Evolutionary conservation across 2,888 invertebrate species (phyloP).

Genomic region (Pristionchus fissidentatus): DNA sequence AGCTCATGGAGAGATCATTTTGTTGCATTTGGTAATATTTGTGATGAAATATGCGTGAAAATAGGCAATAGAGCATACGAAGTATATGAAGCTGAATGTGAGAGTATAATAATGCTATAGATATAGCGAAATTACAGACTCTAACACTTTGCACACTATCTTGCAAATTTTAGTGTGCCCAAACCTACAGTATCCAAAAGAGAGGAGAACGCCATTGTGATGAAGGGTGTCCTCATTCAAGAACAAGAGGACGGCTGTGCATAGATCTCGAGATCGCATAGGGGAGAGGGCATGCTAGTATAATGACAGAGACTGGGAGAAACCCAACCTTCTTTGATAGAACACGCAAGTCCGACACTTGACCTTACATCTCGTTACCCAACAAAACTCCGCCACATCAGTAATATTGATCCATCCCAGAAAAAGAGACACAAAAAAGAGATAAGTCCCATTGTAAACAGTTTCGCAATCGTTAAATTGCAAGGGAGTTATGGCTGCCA

Average conservation of each 20-base stretch:
- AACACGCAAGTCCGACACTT: background rate
- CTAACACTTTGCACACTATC: background rate
- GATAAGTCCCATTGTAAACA: background rate
- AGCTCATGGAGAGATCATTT: no score
- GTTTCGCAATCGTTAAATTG: slow-evolving; percentile 9
- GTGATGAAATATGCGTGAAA: no score
- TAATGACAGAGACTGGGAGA: background rate
- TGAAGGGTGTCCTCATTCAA: background rate
- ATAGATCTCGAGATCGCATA: slow-evolving; percentile 17
- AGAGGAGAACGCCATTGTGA: background rate
- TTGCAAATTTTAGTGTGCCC: background rate
- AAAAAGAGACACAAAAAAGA: background rate
- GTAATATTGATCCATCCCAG: no score
- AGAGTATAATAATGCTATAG: background rate
- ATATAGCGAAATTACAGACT: no score
- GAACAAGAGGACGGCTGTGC: slow-evolving; percentile 2
- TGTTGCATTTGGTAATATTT: no score
- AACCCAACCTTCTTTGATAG: slow-evolving; percentile 21
- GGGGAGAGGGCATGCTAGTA: background rate
- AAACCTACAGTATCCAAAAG: slow-evolving; percentile 7
- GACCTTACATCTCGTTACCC: no score
- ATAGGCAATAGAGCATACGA: no score
- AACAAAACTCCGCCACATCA: no score
- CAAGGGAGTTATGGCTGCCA: background rate
- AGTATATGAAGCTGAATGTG: no score